phyloP scores from a whole-genome alignment of 2,797 vertebrate species.

The Megaceryle alcyon region DNA sequence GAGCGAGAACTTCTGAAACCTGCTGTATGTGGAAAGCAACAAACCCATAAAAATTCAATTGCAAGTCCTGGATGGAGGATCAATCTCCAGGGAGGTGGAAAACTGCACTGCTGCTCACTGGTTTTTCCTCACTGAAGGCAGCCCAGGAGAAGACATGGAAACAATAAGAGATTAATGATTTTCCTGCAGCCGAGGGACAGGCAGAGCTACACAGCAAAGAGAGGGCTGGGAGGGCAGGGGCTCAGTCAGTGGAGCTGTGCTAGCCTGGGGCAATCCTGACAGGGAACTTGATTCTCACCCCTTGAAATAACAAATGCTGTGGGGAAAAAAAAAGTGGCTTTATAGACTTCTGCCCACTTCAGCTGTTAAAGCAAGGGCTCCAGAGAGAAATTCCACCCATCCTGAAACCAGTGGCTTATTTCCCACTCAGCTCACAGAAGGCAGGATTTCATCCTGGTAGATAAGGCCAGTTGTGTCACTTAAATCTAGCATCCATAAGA shows the following conservation, averaged over 20 bases:
- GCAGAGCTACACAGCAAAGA: neutral
- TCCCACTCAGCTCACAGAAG: neutral
- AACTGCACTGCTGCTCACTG: neutral
- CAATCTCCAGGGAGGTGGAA: neutral
- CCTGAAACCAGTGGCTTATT: neutral
- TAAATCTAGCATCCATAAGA: neutral
- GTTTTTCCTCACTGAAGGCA: neutral
- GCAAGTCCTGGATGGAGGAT: neutral
- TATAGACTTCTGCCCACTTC: neutral
- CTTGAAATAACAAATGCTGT: neutral
- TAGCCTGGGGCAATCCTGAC: neutral
- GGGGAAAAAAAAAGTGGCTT: neutral
- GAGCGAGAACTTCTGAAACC: neutral
- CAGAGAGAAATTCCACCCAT: neutral
- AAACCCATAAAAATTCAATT: neutral
- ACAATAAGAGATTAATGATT: constrained; percentile 6
- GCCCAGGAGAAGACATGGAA: neutral
- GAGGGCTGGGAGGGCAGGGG: neutral
- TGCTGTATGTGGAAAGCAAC: fast-evolving
- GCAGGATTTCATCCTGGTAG: neutral
- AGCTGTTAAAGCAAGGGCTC: neutral
- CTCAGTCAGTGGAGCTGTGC: neutral
- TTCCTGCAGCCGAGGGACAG: neutral
- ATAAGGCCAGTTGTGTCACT: neutral
- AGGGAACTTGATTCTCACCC: neutral